Conservation (phyloP, 2,888 invertebrate species). For the Rotaria socialis region DNA sequence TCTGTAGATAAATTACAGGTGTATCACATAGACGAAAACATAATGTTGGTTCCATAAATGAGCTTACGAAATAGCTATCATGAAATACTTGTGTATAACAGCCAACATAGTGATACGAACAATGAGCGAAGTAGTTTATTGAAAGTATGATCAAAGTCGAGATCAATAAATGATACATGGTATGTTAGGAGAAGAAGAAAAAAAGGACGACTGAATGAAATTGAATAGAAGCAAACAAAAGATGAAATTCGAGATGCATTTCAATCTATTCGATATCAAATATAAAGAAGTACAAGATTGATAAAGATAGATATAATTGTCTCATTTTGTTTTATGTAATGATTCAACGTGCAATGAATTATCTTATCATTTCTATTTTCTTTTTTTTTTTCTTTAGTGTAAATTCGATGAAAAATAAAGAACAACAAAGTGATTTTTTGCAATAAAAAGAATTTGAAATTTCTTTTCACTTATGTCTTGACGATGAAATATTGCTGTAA, state of each 20-base stretch:
- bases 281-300: not conserved
- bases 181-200: not conserved
- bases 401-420: not conserved
- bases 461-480: not conserved
- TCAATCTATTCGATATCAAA: not conserved
- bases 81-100: not conserved
- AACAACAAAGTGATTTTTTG: not conserved
- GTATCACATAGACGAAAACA: constrained; percentile 35
- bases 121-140: not conserved
- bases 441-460: no score
- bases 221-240: not conserved
- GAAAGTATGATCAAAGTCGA: not conserved
- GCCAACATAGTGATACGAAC: not conserved
- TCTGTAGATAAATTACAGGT: not conserved
- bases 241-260: not conserved
- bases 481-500: not conserved
- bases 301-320: not conserved
- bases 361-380: not conserved
- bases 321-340: not conserved
- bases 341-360: not conserved
- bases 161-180: not conserved
- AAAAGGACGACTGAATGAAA: not conserved
- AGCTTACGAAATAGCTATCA: not conserved
- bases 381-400: not conserved
- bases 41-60: constrained; percentile 26